Conservation (phyloP, 2,888 invertebrate species). For the Aleiodes alternator region DNA sequence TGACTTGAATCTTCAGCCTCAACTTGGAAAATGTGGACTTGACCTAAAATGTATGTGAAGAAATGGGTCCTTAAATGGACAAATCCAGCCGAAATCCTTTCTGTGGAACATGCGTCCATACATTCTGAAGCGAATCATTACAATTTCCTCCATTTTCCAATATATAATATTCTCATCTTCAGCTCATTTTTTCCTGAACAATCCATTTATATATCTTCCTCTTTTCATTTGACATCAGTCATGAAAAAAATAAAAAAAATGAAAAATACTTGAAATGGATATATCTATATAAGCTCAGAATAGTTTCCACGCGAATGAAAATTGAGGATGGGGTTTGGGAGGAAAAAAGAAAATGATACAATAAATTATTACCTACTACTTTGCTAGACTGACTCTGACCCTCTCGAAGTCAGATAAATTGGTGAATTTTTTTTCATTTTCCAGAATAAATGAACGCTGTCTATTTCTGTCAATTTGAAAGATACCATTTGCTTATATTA, state of each 20-base stretch:
- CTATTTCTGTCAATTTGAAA: conserved; percentile 21
- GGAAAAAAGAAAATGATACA: conserved; percentile 4
- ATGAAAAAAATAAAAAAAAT: neutral
- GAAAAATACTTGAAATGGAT: neutral
- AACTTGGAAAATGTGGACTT: no score
- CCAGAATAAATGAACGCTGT: neutral
- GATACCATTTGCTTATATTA: neutral
- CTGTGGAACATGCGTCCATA: no score
- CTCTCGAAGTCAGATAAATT: conserved; percentile 22
- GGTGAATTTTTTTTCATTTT: neutral
- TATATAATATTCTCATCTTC: no score
- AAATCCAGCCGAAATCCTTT: no score
- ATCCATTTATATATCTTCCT: no score
- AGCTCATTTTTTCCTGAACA: no score
- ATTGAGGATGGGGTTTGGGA: neutral
- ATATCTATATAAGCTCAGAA: neutral
- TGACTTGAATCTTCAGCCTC: no score
- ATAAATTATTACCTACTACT: conserved; percentile 32
- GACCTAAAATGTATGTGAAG: no score
- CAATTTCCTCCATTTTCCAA: no score
- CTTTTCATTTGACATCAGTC: no score
- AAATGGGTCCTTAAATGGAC: no score
- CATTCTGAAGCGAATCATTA: no score
- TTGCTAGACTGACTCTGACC: conserved; percentile 2
- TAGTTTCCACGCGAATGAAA: neutral